Conservation (phyloP, 2,113 vertebrate genomes). For the Misgurnus anguillicaudatus region DNA sequence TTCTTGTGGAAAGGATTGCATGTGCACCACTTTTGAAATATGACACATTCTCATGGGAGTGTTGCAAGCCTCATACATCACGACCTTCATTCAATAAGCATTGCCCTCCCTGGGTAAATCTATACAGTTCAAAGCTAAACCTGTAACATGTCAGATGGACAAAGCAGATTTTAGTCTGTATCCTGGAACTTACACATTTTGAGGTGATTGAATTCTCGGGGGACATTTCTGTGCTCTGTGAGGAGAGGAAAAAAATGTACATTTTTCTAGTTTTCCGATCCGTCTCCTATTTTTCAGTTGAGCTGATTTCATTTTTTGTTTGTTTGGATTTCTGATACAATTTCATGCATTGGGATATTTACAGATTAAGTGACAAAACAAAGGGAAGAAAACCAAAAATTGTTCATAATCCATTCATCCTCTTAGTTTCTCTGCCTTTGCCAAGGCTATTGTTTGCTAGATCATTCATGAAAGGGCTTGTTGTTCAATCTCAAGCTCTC, state of each 20-base stretch:
- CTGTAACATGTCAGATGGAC: too few relatives aligned
- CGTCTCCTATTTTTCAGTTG: slow-evolving; percentile 50
- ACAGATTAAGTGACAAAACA: slow-evolving; percentile 31
- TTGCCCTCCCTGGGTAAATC: background rate
- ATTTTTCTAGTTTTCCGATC: background rate
- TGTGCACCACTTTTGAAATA: slow-evolving; percentile 23
- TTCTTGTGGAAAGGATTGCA: slow-evolving; percentile 23
- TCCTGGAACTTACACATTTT: background rate
- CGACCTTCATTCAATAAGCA: slow-evolving; percentile 7
- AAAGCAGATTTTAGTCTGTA: too few relatives aligned
- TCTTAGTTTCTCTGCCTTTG: slow-evolving; percentile 31
- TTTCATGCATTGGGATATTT: slow-evolving; percentile 12
- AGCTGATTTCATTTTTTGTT: background rate
- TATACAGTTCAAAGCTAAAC: background rate
- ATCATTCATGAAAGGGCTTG: slow-evolving; percentile 53
- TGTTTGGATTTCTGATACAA: slow-evolving; percentile 17
- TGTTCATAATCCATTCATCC: slow-evolving; percentile 26
- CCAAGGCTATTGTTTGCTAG: slow-evolving; percentile 47
- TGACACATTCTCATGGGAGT: slow-evolving; percentile 8
- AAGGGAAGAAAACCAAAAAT: slow-evolving; percentile 31
- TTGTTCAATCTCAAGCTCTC: slow-evolving; percentile 47
- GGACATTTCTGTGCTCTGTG: background rate
- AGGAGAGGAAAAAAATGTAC: background rate
- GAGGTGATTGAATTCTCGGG: slow-evolving; percentile 4
- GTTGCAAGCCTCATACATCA: slow-evolving; percentile 15